Conservation (phyloP, 2,888 invertebrate genomes). For the Abscondita cerata region DNA sequence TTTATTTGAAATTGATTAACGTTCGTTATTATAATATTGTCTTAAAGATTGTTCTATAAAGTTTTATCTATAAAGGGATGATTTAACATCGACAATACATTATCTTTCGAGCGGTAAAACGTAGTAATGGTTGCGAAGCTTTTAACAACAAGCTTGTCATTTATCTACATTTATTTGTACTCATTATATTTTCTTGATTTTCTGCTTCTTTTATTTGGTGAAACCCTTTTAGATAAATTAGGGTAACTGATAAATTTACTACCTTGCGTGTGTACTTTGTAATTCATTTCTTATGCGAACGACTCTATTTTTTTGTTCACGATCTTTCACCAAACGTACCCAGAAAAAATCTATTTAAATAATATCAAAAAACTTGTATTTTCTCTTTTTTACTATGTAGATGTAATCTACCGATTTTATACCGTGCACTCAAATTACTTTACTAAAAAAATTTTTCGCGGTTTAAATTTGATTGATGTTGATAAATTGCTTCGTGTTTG, state of each 20-base stretch:
- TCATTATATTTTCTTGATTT: constrained; percentile 11
- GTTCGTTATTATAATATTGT: constrained; percentile 10
- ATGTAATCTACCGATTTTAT: constrained; percentile 1
- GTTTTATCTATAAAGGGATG: constrained; percentile 12
- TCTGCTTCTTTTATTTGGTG: constrained; percentile 8
- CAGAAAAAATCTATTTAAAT: too few relatives aligned
- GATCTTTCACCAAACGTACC: neutral
- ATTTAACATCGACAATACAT: constrained; percentile 6
- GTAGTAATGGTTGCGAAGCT: constrained; percentile 15
- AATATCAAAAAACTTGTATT: too few relatives aligned
- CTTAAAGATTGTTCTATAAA: neutral
- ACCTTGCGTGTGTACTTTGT: constrained; percentile 9
- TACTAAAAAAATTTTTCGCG: neutral
- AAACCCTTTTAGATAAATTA: constrained; percentile 11
- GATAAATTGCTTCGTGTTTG: constrained; percentile 7
- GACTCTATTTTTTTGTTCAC: neutral
- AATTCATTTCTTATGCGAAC: neutral
- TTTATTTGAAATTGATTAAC: constrained; percentile 11
- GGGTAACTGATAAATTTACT: constrained; percentile 3
- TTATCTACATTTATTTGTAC: constrained; percentile 7
- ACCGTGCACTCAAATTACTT: constrained; percentile 1
- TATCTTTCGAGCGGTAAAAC: constrained; percentile 10
- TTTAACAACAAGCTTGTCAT: constrained; percentile 8
- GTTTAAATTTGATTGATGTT: constrained; percentile 12
- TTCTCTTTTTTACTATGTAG: neutral